Conservation (phyloP, 2,888 invertebrate genomes). For the Maniola hyperantus region DNA sequence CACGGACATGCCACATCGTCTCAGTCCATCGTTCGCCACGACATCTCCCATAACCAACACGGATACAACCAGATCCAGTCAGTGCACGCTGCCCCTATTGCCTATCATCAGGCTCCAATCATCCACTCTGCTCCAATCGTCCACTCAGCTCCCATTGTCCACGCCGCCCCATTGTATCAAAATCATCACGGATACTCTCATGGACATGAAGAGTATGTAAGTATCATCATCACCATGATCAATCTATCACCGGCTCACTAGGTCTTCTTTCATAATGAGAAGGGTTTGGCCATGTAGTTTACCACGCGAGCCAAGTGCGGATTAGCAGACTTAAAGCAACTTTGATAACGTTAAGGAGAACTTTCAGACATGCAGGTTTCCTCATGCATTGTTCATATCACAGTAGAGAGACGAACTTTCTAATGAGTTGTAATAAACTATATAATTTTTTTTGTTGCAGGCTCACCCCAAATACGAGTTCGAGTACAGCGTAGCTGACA, state of each 20-base stretch:
- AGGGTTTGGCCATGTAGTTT: no score
- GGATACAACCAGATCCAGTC: constrained; percentile 30
- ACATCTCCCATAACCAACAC: constrained; percentile 36
- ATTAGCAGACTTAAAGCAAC: no score
- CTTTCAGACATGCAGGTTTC: no score
- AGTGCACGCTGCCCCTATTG: constrained; percentile 24
- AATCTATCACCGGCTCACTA: no score
- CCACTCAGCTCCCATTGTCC: constrained; percentile 24
- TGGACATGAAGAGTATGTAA: constrained; percentile 57
- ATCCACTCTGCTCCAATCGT: constrained; percentile 22
- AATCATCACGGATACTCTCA: constrained; percentile 43
- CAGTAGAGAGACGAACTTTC: no score
- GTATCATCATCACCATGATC: no score
- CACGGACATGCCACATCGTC: constrained; percentile 44
- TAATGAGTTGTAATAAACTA: no score
- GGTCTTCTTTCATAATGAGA: no score
- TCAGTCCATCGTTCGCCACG: constrained; percentile 43
- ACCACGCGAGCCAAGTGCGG: no score
- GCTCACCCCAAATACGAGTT: constrained; percentile 78
- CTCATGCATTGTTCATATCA: no score
- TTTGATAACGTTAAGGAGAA: no score
- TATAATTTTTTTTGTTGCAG: not conserved
- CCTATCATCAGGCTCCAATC: constrained; percentile 20
- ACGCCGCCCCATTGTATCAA: constrained; percentile 44
- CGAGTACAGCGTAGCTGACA: constrained; percentile 78